Base-by-base conservation (phyloP, 2,113 vertebrate species). In the Fulmarus glacialis region DNA sequence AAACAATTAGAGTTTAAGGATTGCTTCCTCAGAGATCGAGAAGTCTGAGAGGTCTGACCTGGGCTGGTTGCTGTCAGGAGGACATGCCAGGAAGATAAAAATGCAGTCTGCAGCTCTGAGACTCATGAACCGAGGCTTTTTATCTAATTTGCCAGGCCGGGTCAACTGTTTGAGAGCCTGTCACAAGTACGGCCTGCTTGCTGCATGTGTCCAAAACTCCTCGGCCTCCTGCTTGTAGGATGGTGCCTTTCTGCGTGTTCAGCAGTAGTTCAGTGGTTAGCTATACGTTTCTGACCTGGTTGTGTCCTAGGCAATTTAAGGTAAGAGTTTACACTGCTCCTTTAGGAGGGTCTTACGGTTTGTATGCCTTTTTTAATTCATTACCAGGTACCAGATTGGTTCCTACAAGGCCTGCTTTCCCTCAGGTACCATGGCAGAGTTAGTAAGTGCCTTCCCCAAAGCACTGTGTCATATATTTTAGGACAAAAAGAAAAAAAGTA, bases 221-320 rank as follows among this genome's bases (percentile, higher is more conserved):
- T 89, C 48, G 70, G 70, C 50, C 36, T 78, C 12, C 20, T 2
- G 0, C 64, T 59, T 67, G n/a, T 21, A 55, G 48, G 32, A 59
- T 0, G 0, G 27, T 58, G 43, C 10, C 19, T 63, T 64, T 9
- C 29, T 30, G 22, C 2, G 0, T 17, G 22, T 64, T 50, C 59
- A 47, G 24, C 21, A 40, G 23, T 21, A 36, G 27, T 48, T 81
- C 40, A 9, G 32, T 24, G 11, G n/a, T 82, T 47, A 73, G 36
- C 36, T 47, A 4, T 32, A 45, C 0, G 1, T 24, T 85, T 74
- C 34, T 5, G 4, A 78, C 40, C 32, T 52, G 17, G 0, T 16
- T 56, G 36, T 56, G 59, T 70, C n/a, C 18, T 29, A 38, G 30
- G 26, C 0, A 0, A 56, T 64, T 73, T 55, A 47, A 73, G 20